phyloP scores from a whole-genome alignment of 2,113 vertebrate genomes.

The Plotosus lineatus region DNA sequence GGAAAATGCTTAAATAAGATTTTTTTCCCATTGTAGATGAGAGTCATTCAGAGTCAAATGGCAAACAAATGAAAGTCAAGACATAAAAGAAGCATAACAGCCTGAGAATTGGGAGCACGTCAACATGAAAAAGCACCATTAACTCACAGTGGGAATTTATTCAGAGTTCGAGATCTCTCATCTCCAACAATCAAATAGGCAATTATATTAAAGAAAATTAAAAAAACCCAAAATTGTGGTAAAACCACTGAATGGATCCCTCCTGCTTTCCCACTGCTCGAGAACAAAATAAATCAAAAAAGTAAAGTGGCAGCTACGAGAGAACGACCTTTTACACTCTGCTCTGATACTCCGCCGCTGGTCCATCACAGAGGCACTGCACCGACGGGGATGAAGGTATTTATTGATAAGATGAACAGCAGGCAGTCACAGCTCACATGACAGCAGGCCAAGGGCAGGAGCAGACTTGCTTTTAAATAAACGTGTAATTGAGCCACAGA shows the following conservation, averaged over 20 bases:
- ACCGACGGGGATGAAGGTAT: background rate
- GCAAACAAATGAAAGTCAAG: background rate
- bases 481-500: background rate
- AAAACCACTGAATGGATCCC: background rate
- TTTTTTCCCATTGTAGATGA: background rate
- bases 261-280: background rate
- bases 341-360: background rate
- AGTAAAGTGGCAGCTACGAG: background rate
- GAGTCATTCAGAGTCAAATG: background rate
- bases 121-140: background rate
- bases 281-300: constrained; percentile 1
- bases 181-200: background rate
- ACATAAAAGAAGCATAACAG: background rate
- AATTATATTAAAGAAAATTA: too few species aligned
- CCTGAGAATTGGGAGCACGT: background rate
- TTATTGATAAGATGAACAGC: constrained; percentile 7
- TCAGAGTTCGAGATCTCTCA: background rate
- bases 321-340: background rate
- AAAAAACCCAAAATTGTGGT: background rate
- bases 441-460: background rate
- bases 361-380: background rate
- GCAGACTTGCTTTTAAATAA: background rate
- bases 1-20: background rate
- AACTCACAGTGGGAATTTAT: background rate
- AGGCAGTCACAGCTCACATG: background rate